Evolutionary conservation across 2,797 vertebrate genomes (phyloP).

Genomic region (Phalloptychus januarius): DNA sequence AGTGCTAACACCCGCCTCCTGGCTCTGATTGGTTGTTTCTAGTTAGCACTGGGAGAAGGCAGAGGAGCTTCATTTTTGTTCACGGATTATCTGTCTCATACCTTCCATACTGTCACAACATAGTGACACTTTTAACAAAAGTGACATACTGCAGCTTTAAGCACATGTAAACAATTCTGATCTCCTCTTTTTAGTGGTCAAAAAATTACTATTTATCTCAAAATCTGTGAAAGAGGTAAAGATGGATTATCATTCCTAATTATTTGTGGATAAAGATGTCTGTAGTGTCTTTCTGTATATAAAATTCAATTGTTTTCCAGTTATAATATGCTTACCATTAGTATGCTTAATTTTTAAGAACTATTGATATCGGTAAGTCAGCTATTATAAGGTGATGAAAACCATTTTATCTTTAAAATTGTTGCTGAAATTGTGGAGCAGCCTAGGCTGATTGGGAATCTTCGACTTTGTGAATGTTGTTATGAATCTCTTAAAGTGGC

Average conservation of each 20-base stretch:
- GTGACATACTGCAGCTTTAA: not conserved
- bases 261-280: not conserved
- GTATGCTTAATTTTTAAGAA: not conserved
- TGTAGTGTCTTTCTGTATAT: not conserved
- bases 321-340: not conserved
- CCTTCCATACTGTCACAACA: no score
- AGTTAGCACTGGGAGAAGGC: no score
- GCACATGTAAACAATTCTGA: not conserved
- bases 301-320: not conserved
- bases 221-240: not conserved
- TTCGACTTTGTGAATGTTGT: not conserved
- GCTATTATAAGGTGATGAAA: not conserved
- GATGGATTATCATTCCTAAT: not conserved
- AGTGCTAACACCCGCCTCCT: no score
- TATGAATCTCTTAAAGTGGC: not conserved
- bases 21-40: no score
- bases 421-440: not conserved
- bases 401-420: not conserved
- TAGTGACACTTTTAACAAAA: no score
- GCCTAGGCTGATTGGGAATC: not conserved
- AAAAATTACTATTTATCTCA: not conserved
- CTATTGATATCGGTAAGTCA: not conserved
- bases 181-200: not conserved
- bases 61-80: no score
- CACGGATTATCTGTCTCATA: no score